Base-by-base conservation (phyloP, 2,113 vertebrate species). In the Channa maculata region DNA sequence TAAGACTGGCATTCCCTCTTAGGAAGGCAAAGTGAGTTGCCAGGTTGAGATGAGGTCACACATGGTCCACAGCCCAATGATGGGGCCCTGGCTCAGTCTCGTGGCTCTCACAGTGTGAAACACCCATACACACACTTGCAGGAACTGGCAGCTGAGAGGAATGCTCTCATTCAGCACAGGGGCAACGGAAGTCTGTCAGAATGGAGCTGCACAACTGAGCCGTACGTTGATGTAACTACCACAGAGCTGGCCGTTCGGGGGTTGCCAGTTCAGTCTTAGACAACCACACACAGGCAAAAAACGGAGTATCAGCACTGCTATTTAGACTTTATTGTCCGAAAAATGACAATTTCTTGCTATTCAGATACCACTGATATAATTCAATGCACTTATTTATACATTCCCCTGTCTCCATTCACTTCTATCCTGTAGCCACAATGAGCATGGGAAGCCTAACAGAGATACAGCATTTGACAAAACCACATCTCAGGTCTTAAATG, bases 31-130 rank as follows among this genome's bases (percentile, higher is more conserved):
- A 61, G 71, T 53, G 62, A 36, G 82, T 48, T 84, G 75, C 80
- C 88, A 91, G 80, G 88, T 90, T 91, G 88, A 86, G 86, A 87
- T 90, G 85, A 90, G 85, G 86, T 91, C 87, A 86, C 77, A 76
- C 66, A 82, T 81, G 75, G 80, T 89, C 67, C 69, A 65, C 12
- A 65, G 83, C 67, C 74, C 80, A 72, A 45, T 54, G 34, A 81
- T 45, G 5, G 54, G 72, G 38, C 53, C 62, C 58, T 74, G 82
- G 63, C 80, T 84, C 74, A 74, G 83, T 54, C 51, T 79, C 51
- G 36, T 79, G 79, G 75, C 62, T 77, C 38, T 48, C 51, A 71
- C 77, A 76, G 68, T 63, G 60, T 8, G 41, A 77, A 33, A 48
- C 65, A 65, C 49, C 54, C n/a, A 64, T 34, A 65, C 52, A 79